A percentile compares a stretch with the other conserved stretches of the same genome.
These are phyloP conservation scores for Phalacrocorax brasilianus DNA, from an alignment of 2,113 vertebrate species.

Conservation along the genomic window DNA sequence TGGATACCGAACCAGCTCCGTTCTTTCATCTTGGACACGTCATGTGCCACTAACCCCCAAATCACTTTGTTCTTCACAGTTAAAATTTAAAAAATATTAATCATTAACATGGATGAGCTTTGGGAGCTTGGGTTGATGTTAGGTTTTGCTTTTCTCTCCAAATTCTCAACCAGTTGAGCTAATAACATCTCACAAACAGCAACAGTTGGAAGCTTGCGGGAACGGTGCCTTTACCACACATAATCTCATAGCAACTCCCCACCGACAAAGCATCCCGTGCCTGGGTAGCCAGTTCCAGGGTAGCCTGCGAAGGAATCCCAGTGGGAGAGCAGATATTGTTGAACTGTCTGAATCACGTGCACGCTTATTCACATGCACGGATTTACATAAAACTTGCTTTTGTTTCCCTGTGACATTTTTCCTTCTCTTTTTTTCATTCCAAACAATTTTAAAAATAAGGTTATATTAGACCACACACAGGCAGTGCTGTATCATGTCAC, in stretches of 20 bases:
- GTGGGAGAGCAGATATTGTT: not conserved
- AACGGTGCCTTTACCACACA: not conserved
- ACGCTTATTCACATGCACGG: not conserved
- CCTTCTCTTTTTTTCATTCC: not conserved
- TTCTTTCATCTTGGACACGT: not conserved
- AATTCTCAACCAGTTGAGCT: not conserved
- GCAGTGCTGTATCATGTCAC: slow-evolving; percentile 50
- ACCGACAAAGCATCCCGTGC: not conserved
- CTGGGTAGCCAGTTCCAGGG: not conserved
- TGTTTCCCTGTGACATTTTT: slow-evolving; percentile 45
- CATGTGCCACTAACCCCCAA: not conserved
- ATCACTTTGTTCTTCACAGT: slow-evolving; percentile 25
- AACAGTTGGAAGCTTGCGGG: not conserved
- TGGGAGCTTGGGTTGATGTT: not conserved
- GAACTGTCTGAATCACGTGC: not conserved
- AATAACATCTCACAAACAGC: not conserved
- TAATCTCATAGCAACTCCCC: not conserved
- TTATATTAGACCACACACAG: slow-evolving; percentile 54
- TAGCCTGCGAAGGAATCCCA: slow-evolving; percentile 1
- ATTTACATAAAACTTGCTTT: slow-evolving; percentile 37
- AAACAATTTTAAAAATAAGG: slow-evolving; percentile 33
- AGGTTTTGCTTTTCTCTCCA: not conserved
- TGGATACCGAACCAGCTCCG: not conserved
- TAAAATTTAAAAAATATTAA: slow-evolving; percentile 15
- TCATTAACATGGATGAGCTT: slow-evolving; percentile 34